These are phyloP conservation scores for Rhinopomastus cyanomelas DNA, from an alignment of 2,113 vertebrate species.

Conservation along the genomic window DNA sequence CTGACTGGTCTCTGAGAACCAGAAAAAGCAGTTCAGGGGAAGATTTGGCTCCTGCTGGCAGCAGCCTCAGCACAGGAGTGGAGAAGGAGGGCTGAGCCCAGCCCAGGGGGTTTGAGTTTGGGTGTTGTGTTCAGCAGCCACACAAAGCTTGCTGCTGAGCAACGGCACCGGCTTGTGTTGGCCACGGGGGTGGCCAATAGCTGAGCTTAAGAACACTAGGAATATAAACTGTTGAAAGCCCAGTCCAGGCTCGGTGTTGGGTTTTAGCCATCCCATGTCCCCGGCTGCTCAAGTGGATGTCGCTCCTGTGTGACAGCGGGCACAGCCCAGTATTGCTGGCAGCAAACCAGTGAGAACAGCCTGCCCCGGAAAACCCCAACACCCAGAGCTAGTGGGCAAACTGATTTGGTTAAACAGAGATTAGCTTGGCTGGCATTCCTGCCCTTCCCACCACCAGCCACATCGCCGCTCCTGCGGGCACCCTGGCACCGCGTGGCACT, in stretches of 20 bases:
- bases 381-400: background rate
- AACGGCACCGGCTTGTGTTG: fast-evolving
- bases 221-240: background rate
- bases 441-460: background rate
- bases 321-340: fast-evolving
- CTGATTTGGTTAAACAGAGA: background rate
- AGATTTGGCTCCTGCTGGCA: background rate
- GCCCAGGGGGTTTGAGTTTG: background rate
- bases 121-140: background rate
- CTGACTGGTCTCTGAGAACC: conserved; percentile 21
- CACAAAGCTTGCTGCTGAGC: background rate
- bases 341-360: background rate
- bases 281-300: fast-evolving
- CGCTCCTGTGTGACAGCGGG: fast-evolving
- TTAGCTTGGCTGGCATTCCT: background rate
- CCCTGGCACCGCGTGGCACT: fast-evolving
- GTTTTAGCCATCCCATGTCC: background rate
- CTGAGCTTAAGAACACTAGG: background rate
- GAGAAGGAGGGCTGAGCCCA: background rate
- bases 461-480: background rate
- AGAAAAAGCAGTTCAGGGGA: conserved; percentile 43
- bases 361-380: fast-evolving
- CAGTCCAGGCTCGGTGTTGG: background rate
- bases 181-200: background rate
- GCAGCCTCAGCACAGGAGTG: background rate